Conservation (phyloP, 2,113 vertebrate species). For the Strix uralensis region DNA sequence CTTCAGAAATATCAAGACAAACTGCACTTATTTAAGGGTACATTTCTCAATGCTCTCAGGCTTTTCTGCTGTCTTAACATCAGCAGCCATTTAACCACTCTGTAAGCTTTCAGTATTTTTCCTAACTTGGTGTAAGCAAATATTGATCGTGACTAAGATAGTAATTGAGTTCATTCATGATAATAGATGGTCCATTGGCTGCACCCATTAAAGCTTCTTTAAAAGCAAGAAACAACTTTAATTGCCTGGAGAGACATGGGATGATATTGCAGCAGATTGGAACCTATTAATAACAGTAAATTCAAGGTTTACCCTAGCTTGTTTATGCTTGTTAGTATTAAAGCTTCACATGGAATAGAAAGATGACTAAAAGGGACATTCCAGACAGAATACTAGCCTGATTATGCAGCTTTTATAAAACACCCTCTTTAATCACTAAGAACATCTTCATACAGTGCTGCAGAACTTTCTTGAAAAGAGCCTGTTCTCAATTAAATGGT, state of each 20-base stretch:
- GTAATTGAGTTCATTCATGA: constrained; percentile 67
- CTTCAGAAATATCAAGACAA: constrained; percentile 53
- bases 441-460: neutral
- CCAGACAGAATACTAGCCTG: neutral
- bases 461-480: neutral
- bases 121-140: constrained; percentile 64
- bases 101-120: constrained; percentile 64
- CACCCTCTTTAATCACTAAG: neutral
- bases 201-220: constrained; percentile 63
- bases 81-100: constrained; percentile 47
- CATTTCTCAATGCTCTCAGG: constrained; percentile 33
- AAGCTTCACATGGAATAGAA: neutral
- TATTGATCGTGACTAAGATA: constrained; percentile 69
- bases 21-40: constrained; percentile 47
- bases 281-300: constrained; percentile 63
- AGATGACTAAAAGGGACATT: constrained; percentile 30
- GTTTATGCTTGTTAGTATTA: constrained; percentile 42
- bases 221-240: constrained; percentile 61
- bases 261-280: constrained; percentile 42
- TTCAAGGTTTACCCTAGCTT: constrained; percentile 39
- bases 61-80: constrained; percentile 27
- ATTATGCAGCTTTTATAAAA: constrained; percentile 14
- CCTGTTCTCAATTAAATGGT: neutral
- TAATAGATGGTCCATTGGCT: constrained; percentile 68
- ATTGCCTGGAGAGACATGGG: constrained; percentile 51